Base-by-base conservation (phyloP, 2,888 invertebrate species). In the Lasioglossum vierecki region DNA sequence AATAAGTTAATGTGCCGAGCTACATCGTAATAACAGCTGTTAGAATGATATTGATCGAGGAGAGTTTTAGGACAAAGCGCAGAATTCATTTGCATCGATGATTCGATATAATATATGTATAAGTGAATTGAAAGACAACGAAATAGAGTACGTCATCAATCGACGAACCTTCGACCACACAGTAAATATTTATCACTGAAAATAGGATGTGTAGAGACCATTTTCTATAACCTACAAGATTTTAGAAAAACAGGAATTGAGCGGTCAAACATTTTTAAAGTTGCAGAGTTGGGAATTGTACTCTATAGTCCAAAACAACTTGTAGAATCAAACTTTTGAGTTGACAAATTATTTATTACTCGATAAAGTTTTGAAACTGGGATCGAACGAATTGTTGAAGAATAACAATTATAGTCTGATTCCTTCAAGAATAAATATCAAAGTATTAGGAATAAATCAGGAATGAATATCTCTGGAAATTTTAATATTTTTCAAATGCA, bases 1-100 rank as follows among this genome's bases (percentile, higher is more conserved):
- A 79, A 74, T 78, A 71, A 70, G 70, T 84, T 73, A 83, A 82
- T 39, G 30, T 53, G 39, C 0, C 46, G 26, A 30, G 39, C 39
- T 41, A n/a, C 18, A 22, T 8, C n/a, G 13, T 53, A n/a, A 46
- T 22, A 35, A 26, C 26, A 71, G 26, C 35, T n/a, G 18, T 30
- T 66, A 73, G 30, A 76, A 44, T 49, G 30, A 15, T 63, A 49
- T 49, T 53, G 22, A 44, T 9, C 15, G 30, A 18, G 18, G 6
- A 13, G 26, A 30, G 4, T 22, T 53, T 1, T 6, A 11, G 13
- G 18, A 4, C 44, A 8, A 22, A 80, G 68, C 70, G 8, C 18
- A 35, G 8, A 13, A 6, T 71, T 41, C 22, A 13, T 68, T 41
- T n/a, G 41, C 39, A 5, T n/a, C n/a, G 3, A 13, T 41, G 9